Conservation (phyloP, 2,113 vertebrate genomes). For the Setophaga coronata region DNA sequence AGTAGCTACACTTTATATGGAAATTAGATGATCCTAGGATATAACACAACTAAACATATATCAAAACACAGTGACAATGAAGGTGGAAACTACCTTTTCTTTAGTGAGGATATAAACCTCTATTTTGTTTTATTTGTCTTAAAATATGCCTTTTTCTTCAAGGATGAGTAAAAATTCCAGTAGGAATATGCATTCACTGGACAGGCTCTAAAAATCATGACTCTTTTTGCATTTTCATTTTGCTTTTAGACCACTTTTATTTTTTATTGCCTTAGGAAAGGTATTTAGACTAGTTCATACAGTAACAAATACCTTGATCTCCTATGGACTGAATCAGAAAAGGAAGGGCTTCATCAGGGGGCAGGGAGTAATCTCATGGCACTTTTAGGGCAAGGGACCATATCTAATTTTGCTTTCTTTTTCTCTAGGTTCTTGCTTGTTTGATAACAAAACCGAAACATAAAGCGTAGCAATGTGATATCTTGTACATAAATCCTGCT, state of each 20-base stretch:
- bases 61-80: constrained; percentile 66
- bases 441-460: constrained; percentile 38
- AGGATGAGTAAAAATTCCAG: background rate
- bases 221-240: background rate
- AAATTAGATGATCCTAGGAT: constrained; percentile 73
- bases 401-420: constrained; percentile 15
- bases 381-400: background rate
- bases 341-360: background rate
- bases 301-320: constrained; percentile 12
- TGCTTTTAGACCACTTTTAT: background rate
- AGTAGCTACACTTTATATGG: constrained; percentile 76
- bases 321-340: background rate
- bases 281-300: constrained; percentile 21
- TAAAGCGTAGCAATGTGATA: background rate
- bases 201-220: background rate
- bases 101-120: background rate
- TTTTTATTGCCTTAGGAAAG: background rate
- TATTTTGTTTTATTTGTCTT: constrained; percentile 31
- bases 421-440: background rate
- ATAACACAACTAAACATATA: constrained; percentile 63
- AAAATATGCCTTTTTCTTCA: background rate
- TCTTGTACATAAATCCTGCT: background rate
- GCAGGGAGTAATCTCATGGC: background rate
- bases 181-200: background rate
- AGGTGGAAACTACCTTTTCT: constrained; percentile 30